Conservation (phyloP, 2,113 vertebrate species). For the Spilogale gracilis region DNA sequence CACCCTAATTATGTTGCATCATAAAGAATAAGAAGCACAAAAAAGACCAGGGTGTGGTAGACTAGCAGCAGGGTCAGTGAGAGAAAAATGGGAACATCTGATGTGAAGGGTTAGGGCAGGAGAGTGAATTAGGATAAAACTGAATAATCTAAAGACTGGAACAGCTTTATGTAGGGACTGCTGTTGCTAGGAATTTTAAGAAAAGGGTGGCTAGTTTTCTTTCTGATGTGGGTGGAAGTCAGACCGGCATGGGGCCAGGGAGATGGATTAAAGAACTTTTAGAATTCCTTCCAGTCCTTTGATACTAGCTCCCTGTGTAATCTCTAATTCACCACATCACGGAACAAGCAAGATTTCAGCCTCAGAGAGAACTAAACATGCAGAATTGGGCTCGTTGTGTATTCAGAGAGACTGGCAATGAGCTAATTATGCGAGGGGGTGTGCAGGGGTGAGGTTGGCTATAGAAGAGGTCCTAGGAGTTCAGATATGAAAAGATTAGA, state of each 20-base stretch:
- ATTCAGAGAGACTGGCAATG: not conserved
- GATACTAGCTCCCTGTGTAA: not conserved
- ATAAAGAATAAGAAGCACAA: not conserved
- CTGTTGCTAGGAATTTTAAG: constrained; percentile 9
- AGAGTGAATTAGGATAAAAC: not conserved
- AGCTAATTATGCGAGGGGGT: not conserved
- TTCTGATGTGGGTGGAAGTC: not conserved
- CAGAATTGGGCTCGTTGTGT: not conserved
- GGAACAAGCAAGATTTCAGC: not conserved
- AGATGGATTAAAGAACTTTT: constrained; percentile 13
- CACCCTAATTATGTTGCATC: not conserved
- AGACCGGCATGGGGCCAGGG: not conserved
- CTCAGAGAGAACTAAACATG: constrained; percentile 25
- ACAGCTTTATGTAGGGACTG: not conserved
- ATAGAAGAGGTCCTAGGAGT: not conserved
- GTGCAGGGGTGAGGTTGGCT: not conserved
- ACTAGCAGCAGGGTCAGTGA: not conserved
- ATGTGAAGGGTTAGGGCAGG: not conserved
- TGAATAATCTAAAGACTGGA: not conserved
- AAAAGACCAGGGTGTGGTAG: not conserved
- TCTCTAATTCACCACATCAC: not conserved
- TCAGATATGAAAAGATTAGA: constrained; percentile 50
- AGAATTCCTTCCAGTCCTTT: constrained; percentile 20
- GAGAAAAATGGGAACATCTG: not conserved
- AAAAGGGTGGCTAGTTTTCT: not conserved